Percentiles rank a stretch among this genome's conserved stretches.
Conservation (phyloP, 2,797 vertebrate genomes). For the Syndactyla subalaris region DNA sequence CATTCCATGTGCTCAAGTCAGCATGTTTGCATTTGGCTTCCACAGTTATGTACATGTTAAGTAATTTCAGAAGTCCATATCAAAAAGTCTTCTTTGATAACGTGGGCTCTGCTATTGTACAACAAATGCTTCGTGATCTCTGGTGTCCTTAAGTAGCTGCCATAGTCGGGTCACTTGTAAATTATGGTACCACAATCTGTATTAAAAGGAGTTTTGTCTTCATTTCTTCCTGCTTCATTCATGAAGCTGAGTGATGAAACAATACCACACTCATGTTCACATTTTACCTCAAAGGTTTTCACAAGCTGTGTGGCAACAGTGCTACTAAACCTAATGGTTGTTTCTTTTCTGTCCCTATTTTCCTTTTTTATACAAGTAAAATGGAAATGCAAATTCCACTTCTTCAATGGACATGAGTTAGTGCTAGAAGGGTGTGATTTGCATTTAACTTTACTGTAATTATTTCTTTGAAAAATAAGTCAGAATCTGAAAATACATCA, state of each 20-base stretch:
- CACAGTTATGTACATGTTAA: not conserved
- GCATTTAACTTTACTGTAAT: not conserved
- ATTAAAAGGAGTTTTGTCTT: not conserved
- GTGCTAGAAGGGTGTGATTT: not conserved
- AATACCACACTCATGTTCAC: not conserved
- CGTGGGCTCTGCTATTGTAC: fast-evolving
- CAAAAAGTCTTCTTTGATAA: not conserved
- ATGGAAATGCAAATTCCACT: not conserved
- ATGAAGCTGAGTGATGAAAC: not conserved
- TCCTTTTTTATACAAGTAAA: not conserved
- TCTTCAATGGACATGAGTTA: not conserved
- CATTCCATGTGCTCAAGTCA: not conserved
- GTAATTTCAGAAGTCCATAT: not conserved
- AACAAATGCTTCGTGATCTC: not conserved
- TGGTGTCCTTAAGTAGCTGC: not conserved
- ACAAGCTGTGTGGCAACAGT: not conserved
- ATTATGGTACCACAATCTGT: not conserved
- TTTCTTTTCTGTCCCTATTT: not conserved
- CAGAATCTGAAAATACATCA: not conserved
- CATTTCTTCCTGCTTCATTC: not conserved
- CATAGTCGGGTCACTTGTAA: not conserved
- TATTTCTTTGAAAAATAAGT: not conserved
- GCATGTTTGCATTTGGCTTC: not conserved
- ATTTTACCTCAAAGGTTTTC: not conserved
- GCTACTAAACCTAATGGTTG: not conserved